These are phyloP conservation scores for Valencia hispanica DNA, from an alignment of 2,797 vertebrate species.

Conservation along the genomic window DNA sequence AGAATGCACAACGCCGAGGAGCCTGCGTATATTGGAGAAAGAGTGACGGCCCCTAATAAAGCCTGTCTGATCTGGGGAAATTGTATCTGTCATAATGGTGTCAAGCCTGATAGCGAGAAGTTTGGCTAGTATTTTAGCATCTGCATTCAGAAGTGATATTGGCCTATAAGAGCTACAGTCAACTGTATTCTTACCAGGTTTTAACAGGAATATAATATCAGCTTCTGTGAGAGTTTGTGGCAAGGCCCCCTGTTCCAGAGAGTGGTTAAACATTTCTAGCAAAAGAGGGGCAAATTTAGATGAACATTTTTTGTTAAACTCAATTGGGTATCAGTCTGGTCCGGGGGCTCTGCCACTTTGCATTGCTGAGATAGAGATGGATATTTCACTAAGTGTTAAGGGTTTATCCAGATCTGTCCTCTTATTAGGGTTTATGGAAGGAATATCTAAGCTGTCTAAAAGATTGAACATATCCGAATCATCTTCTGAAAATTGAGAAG, in stretches of 20 bases:
- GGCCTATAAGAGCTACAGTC: neutral
- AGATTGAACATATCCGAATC: neutral
- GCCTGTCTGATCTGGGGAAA: neutral
- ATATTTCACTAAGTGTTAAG: neutral
- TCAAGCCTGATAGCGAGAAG: neutral
- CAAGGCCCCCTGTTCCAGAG: neutral
- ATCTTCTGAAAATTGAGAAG: slow-evolving; percentile 1
- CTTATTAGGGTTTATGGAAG: neutral
- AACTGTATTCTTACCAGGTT: neutral
- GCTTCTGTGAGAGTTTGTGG: neutral
- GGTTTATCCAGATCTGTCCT: neutral
- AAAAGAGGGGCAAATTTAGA: neutral
- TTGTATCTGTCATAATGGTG: neutral
- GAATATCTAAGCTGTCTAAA: neutral
- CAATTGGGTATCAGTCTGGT: slow-evolving; percentile 6
- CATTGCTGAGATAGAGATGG: neutral
- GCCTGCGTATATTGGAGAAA: slow-evolving; percentile 3
- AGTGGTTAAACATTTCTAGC: neutral
- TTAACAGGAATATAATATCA: neutral
- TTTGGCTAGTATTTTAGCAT: neutral
- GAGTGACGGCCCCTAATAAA: slow-evolving; percentile 5
- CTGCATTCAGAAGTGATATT: slow-evolving; percentile 1
- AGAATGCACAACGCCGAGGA: neutral
- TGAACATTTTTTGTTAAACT: neutral
- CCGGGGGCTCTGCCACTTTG: slow-evolving; percentile 6